Conservation (phyloP, 2,113 vertebrate genomes). For the Limnothrissa miodon region DNA sequence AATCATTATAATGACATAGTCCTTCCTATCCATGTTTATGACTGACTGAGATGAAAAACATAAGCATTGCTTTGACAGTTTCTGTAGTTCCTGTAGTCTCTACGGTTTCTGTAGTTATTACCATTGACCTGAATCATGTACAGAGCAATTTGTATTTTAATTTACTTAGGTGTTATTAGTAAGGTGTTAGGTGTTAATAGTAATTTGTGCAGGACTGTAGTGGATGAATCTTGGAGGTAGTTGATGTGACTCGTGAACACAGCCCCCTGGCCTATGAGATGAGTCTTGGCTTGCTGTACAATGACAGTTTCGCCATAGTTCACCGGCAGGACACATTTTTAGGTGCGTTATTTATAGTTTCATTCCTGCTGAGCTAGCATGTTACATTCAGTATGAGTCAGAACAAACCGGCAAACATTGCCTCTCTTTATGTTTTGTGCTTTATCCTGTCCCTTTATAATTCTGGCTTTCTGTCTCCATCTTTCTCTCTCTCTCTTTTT, state of each 20-base stretch:
- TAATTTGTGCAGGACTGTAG: not conserved
- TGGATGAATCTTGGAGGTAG: not conserved
- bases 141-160: not conserved
- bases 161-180: not conserved
- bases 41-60: not conserved
- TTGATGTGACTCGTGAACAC: not conserved
- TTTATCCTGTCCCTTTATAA: not conserved
- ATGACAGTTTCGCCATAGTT: not conserved
- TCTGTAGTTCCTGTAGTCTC: too few species aligned
- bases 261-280: not conserved
- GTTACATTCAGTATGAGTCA: not conserved
- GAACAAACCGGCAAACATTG: not conserved
- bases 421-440: not conserved
- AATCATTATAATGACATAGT: not conserved
- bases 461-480: conserved; percentile 8
- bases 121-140: not conserved
- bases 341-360: not conserved
- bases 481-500: not conserved
- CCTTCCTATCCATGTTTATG: not conserved
- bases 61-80: not conserved
- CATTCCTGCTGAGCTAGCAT: conserved; percentile 24
- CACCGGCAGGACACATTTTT: not conserved
- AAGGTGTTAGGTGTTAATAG: not conserved
- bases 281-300: conserved; percentile 25
- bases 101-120: too few species aligned